These are phyloP conservation scores for Fringilla coelebs DNA, from an alignment of 2,797 vertebrate species.

Conservation along the genomic window DNA sequence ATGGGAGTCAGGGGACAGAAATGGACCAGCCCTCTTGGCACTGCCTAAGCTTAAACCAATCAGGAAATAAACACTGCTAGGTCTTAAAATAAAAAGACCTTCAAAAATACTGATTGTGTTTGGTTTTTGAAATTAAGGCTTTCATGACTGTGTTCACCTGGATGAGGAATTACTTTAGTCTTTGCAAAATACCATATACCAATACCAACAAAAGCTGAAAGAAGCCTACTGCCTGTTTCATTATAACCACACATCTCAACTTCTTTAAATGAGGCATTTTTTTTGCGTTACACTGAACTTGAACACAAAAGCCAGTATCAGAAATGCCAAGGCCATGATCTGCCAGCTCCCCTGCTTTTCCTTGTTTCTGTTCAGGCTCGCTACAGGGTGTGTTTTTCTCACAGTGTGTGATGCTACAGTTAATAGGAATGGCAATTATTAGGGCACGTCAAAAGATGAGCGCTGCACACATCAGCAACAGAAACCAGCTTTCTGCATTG, in stretches of 20 bases:
- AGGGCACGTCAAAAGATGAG: not conserved
- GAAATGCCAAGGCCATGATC: not conserved
- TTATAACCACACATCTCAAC: not conserved
- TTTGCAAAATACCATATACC: not conserved
- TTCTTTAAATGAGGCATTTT: not conserved
- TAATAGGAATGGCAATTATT: slow-evolving; percentile 34
- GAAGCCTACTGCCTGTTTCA: not conserved
- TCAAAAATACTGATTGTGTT: not conserved
- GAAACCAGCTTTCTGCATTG: not conserved
- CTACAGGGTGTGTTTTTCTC: slow-evolving; percentile 8
- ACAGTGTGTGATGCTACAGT: not conserved
- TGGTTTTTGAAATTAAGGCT: not conserved
- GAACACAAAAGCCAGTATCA: not conserved
- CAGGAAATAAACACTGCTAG: not conserved
- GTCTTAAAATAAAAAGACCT: not conserved
- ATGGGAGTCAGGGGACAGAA: not conserved
- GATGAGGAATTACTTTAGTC: not conserved
- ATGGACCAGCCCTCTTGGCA: not conserved
- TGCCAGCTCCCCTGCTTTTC: not conserved
- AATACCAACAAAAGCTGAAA: not conserved
- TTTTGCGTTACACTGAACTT: not conserved
- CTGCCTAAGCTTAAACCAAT: not conserved
- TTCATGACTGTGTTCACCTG: not conserved
- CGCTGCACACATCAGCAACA: not conserved
- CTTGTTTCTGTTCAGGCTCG: not conserved